Conservation (phyloP, 35 echinoderm and acorn worm genomes). For the Stichopus chloronotus region DNA sequence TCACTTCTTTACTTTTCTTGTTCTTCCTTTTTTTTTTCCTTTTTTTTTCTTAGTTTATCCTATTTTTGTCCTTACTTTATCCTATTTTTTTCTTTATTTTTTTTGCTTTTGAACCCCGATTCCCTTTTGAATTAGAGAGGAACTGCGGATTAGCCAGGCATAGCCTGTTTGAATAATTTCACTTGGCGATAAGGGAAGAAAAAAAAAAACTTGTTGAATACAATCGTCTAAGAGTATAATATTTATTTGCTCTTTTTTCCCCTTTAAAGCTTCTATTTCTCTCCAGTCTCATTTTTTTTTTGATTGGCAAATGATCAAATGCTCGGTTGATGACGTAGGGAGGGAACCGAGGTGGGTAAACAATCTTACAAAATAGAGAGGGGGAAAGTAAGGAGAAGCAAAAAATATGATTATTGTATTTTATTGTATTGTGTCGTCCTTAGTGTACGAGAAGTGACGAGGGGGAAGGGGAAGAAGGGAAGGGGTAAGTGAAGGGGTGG, state of each 20-base stretch:
- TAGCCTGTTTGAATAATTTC: constrained; percentile 24
- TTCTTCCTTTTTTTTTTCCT: too few relatives aligned
- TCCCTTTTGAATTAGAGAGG: constrained; percentile 40
- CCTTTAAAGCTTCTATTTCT: too few relatives aligned
- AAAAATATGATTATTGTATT: too few relatives aligned
- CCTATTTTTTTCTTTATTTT: too few relatives aligned
- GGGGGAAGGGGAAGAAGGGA: too few relatives aligned
- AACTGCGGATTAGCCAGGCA: constrained; percentile 30
- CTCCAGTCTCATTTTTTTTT: background rate
- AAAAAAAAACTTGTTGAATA: constrained; percentile 32
- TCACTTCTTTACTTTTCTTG: background rate
- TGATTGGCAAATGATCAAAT: constrained; percentile 19
- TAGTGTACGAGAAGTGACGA: too few relatives aligned
- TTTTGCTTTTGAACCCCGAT: background rate
- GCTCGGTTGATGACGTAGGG: background rate
- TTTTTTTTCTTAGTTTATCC: background rate
- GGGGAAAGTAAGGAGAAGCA: too few relatives aligned
- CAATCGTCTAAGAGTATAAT: background rate
- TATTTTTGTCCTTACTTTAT: background rate
- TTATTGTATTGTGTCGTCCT: too few relatives aligned
- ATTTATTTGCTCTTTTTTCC: background rate
- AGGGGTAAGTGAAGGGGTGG: too few relatives aligned
- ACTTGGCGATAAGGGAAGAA: background rate
- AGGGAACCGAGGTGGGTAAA: background rate
- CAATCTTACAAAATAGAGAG: background rate